These are phyloP conservation scores for Botia almorhae DNA, from an alignment of 2,797 vertebrate genomes.

Conservation along the genomic window DNA sequence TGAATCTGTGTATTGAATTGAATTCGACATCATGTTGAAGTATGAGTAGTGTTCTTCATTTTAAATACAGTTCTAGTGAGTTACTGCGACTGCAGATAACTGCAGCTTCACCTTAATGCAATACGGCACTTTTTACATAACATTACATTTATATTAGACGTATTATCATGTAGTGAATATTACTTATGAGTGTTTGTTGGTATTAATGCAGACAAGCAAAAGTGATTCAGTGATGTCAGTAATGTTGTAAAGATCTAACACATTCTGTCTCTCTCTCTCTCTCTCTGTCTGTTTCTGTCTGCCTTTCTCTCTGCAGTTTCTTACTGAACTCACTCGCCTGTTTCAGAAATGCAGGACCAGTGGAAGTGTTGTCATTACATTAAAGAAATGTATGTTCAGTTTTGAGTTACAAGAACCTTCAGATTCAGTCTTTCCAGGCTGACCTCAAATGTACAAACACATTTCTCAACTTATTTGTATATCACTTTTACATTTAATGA, in stretches of 20 bases:
- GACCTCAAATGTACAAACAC: background rate
- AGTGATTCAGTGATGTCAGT: background rate
- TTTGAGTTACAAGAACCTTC: background rate
- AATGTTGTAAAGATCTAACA: background rate
- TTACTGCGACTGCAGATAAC: no score
- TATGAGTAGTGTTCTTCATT: no score
- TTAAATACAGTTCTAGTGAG: no score
- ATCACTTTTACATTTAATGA: background rate
- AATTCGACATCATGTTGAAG: background rate
- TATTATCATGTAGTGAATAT: no score
- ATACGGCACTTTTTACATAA: no score
- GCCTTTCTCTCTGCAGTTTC: conserved; percentile 77
- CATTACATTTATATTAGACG: no score
- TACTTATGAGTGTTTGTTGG: background rate
- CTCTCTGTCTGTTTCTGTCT: no score
- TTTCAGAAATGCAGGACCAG: conserved; percentile 93
- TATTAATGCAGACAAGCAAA: background rate
- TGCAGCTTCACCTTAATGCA: no score
- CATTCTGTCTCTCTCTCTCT: no score
- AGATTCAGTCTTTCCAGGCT: background rate
- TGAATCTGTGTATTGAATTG: background rate
- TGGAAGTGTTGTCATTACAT: conserved; percentile 92
- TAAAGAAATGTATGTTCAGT: conserved; percentile 90
- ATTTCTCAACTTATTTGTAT: background rate
- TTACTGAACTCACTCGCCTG: conserved; percentile 92